Conservation (phyloP, 1,140 invertebrate genomes). For the Tetraneura akinire region DNA sequence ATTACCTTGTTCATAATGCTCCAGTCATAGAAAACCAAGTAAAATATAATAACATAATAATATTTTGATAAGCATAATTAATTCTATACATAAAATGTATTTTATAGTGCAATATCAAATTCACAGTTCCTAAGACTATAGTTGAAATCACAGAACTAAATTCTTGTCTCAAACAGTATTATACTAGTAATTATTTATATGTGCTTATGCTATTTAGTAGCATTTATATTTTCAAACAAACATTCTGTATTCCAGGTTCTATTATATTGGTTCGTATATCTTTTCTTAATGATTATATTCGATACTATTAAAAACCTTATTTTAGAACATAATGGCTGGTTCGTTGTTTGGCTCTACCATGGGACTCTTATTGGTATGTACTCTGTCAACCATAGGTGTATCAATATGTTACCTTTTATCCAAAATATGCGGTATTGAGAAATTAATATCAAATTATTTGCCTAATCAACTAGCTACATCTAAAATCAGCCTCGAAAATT, state of each 20-base stretch:
- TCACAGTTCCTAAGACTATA: not conserved
- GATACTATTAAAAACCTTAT: not conserved
- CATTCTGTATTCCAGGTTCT: constrained; percentile 37
- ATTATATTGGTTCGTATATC: constrained; percentile 12
- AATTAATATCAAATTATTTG: not conserved
- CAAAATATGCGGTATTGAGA: constrained; percentile 5
- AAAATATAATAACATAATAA: not conserved
- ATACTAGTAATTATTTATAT: not conserved
- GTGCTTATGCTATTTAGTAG: constrained; percentile 21
- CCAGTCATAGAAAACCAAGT: constrained; percentile 28
- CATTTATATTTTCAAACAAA: constrained; percentile 38
- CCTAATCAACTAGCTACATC: not conserved
- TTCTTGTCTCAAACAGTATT: constrained; percentile 8
- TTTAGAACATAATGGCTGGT: constrained; percentile 35
- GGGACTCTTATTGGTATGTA: constrained; percentile 13
- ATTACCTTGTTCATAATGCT: constrained; percentile 12
- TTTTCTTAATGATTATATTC: not conserved
- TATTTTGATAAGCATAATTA: not conserved
- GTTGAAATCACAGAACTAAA: constrained; percentile 12
- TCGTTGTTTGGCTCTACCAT: constrained; percentile 12
- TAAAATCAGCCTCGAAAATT: constrained; percentile 17
- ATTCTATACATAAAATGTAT: too few species aligned
- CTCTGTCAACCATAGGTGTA: constrained; percentile 21
- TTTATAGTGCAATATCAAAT: constrained; percentile 20
- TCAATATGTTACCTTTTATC: constrained; percentile 15